phyloP scores from a whole-genome alignment of 2,113 vertebrate species.

The Brachionichthys hirsutus region DNA sequence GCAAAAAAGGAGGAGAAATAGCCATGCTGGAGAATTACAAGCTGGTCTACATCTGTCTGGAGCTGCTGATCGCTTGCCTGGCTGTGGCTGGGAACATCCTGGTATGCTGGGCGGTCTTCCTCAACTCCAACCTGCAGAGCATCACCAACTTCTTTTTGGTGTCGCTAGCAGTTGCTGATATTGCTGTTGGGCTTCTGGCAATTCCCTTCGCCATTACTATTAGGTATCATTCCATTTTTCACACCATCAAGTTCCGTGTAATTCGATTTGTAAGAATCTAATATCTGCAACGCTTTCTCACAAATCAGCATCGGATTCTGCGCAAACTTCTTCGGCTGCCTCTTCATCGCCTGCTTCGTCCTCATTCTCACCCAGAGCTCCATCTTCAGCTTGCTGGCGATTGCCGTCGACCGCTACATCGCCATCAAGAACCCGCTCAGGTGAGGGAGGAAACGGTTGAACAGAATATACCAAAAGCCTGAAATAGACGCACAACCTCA shows the following conservation, averaged over 20 bases:
- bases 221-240: conserved; percentile 43
- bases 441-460: conserved; percentile 72
- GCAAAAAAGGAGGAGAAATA: conserved; percentile 31
- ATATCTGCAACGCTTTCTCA: neutral
- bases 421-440: conserved; percentile 94
- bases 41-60: conserved; percentile 84
- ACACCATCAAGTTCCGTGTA: neutral
- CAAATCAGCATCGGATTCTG: conserved; percentile 88
- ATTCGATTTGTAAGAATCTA: no score
- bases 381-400: conserved; percentile 96
- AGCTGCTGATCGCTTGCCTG: conserved; percentile 88
- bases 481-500: neutral
- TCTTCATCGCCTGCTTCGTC: conserved; percentile 96
- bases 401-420: conserved; percentile 93
- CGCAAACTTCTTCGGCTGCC: conserved; percentile 89
- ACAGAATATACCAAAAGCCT: neutral
- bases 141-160: conserved; percentile 97
- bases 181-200: conserved; percentile 91
- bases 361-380: conserved; percentile 96
- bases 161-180: conserved; percentile 92
- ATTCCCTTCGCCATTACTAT: conserved; percentile 92
- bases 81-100: conserved; percentile 91
- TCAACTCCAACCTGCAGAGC: conserved; percentile 95
- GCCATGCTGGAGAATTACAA: conserved; percentile 79
- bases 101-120: conserved; percentile 93